Base-by-base conservation (phyloP, 2,797 vertebrate species). In the Gobio occitaniae region DNA sequence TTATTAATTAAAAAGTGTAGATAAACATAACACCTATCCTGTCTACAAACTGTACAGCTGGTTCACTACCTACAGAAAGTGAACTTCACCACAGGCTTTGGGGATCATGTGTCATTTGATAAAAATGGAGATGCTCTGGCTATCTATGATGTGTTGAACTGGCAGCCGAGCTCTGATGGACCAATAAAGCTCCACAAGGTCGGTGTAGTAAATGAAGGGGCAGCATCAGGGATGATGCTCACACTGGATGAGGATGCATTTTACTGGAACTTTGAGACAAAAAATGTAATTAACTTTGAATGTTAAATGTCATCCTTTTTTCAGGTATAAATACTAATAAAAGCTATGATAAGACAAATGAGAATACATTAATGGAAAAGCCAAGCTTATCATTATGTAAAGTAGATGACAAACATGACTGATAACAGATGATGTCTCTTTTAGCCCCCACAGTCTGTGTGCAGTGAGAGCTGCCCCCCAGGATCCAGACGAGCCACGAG, bases 131-230 rank as follows among this genome's bases (percentile, higher is more conserved):
- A 94, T 83, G 91, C 91, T 8, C 81, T 94, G 69, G 91, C 92
- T 59, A 91, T 93, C n/a, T 95, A 94, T 82, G 94, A 95, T 75
- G 82, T 95, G 16, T 90, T 95, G 92, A 94, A 94, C 89, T 93
- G 93, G 94, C 48, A 81, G 59, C 89, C 90, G 86, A 90, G 89
- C 21, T 85, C 88, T 16, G 90, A 93, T 78, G 93, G 93, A 63
- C 84, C 74, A 25, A 90, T 87, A 1, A 61, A 86, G 36, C 38
- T 94, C 50, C 89, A 87, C 12, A 91, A 83, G 70, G 89, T 95
- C 0, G 94, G 94, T 8, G 88, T 88, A 13, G 91, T 93, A 77
- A 90, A 94, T 32, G 89, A 89, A 76, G 90, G 89, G 1, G 66
- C 77, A 0, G 74, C 90, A 6, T 54, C 74, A 70, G 87, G 78